A percentile compares a stretch with the other conserved stretches of the same genome.
These are phyloP conservation scores for Anguilla pacifica DNA, from an alignment of 2,797 vertebrate species.

Conservation along the genomic window DNA sequence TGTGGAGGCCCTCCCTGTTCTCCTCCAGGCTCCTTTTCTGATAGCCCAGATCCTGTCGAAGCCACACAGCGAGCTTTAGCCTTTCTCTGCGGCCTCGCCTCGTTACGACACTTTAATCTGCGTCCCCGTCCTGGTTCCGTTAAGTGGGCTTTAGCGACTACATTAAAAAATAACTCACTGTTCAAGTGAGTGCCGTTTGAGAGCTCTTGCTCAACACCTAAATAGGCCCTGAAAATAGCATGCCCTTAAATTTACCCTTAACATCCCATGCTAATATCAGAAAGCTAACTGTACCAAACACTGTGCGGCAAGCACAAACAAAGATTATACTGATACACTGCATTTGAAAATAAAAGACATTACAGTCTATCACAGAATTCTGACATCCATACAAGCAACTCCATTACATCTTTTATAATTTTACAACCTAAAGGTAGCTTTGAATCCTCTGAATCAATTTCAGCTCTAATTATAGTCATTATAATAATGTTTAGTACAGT, in stretches of 20 bases:
- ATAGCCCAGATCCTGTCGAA: constrained; percentile 48
- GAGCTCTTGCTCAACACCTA: not conserved
- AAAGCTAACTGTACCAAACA: constrained; percentile 28
- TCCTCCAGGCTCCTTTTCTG: constrained; percentile 44
- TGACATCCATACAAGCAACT: constrained; percentile 72
- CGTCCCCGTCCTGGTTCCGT: not conserved
- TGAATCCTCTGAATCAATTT: constrained; percentile 81
- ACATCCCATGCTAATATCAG: not conserved
- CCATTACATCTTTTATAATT: constrained; percentile 77
- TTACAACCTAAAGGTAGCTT: constrained; percentile 74
- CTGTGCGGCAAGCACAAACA: constrained; percentile 66
- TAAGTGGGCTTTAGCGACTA: not conserved
- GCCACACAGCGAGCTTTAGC: not conserved
- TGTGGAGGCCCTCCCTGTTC: constrained; percentile 37
- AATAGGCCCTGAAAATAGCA: not conserved
- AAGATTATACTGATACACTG: constrained; percentile 57
- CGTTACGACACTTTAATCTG: not conserved
- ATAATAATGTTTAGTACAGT: constrained; percentile 67
- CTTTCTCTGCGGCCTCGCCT: not conserved
- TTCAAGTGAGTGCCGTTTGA: not conserved
- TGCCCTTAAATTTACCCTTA: not conserved
- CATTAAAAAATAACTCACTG: not conserved
- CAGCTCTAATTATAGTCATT: constrained; percentile 80
- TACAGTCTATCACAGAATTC: constrained; percentile 73
- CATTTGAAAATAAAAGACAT: constrained; percentile 59